phyloP scores from a whole-genome alignment of 1,140 invertebrate species.

The Ericerus pela region DNA sequence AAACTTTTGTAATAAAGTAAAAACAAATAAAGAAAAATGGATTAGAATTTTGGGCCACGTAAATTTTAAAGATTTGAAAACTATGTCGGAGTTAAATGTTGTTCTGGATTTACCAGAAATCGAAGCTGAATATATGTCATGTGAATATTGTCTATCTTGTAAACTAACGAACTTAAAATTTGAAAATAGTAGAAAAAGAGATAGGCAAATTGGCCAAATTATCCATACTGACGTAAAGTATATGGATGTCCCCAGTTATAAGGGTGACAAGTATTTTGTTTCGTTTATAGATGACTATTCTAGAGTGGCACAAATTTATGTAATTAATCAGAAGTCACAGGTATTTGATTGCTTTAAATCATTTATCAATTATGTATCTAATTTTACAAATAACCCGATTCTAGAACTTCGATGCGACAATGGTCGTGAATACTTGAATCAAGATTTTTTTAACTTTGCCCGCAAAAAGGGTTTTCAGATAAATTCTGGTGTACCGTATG shows the following conservation, averaged over 20 bases:
- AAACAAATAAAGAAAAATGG: slow-evolving; percentile 18
- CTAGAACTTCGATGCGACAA: slow-evolving; percentile 19
- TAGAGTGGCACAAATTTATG: no score
- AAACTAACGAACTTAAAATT: no score
- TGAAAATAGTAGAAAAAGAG: background rate
- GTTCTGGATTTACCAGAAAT: background rate
- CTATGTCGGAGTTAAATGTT: background rate
- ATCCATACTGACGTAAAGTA: slow-evolving; percentile 4
- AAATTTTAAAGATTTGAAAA: slow-evolving; percentile 1
- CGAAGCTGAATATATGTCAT: no score
- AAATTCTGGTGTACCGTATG: slow-evolving; percentile 25
- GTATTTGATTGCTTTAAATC: no score
- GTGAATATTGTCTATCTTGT: no score
- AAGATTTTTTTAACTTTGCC: slow-evolving; percentile 10
- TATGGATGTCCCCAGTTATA: no score
- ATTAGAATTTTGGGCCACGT: background rate
- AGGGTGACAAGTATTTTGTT: no score
- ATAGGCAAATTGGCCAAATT: no score
- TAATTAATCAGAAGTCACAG: no score
- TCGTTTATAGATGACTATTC: no score
- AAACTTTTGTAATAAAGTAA: no score
- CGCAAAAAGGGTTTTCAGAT: slow-evolving; percentile 26
- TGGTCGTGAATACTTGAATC: slow-evolving; percentile 17
- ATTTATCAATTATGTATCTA: no score
- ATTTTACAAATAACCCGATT: slow-evolving; percentile 5